Evolutionary conservation across 2,797 vertebrate species (phyloP), one percentile per base, ranked within the genome.

Genomic region (Sebastes oblongus): DNA sequence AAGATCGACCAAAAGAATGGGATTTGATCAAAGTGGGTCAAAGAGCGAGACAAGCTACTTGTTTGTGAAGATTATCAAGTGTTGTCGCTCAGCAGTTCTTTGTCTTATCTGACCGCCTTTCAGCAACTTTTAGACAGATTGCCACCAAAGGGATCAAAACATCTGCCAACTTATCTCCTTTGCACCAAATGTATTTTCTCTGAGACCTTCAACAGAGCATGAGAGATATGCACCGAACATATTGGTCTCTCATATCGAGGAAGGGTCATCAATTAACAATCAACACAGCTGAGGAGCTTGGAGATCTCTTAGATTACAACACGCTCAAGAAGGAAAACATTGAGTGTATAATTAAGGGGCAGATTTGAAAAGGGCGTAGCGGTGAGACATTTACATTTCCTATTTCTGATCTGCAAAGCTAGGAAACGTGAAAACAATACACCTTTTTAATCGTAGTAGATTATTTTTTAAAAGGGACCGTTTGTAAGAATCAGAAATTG

Each of bases 1-100:
- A 32, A 75, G 30, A 70, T 16, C 6, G 3, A 75, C 75, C 50
- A 75, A 8, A 75, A 77, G 29, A 78, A 70, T 32, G 50, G 25
- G n/a, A 80, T 2, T 46, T 65, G 71, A 84, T 84, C 68, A 75
- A 75, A 81, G 62, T 10, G 22, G 69, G 75, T 69, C 59, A 25
- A 56, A 75, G 71, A 46, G 32, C 27, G 32, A 67, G 20, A 55
- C 7, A 65, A 14, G 70, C 4, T 0, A 56, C 36, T 59, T 76
- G 69, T 81, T 77, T 54, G 56, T 70, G 42, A 22, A 82, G 25
- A 65, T 65, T 68, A 66, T 36, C 20, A 22, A 34, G 22, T 18
- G 12, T 42, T 65, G 22, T 24, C 58, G 12, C 5, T 22, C 14
- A 12, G n/a, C 11, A 32, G 59, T 29, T 72, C 30, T 66, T 73